Conservation (phyloP, 2,113 vertebrate genomes). For the Bagarius yarrelli region DNA sequence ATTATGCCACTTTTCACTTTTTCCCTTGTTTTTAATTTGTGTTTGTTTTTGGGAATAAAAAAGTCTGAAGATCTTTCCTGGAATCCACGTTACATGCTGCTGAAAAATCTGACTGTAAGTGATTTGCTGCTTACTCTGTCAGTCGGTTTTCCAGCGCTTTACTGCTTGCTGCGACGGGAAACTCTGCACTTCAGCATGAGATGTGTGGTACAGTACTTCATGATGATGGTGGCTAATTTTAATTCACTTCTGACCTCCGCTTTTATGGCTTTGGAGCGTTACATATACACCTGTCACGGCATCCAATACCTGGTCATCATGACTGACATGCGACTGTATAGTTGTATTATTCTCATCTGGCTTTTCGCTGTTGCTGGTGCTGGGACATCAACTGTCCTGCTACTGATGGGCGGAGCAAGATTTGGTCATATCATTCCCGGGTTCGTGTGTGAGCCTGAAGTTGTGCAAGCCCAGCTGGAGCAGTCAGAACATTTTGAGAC, state of each 20-base stretch:
- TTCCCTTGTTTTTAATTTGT: slow-evolving; percentile 10
- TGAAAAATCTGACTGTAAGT: slow-evolving; percentile 27
- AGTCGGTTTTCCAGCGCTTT: not conserved
- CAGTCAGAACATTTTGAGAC: not conserved
- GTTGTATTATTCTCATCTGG: slow-evolving; percentile 14
- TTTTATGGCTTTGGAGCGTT: slow-evolving; percentile 35
- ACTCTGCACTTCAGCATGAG: not conserved
- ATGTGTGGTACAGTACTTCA: slow-evolving; percentile 24
- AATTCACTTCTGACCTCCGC: slow-evolving; percentile 20
- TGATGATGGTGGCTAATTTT: not conserved
- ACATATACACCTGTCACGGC: slow-evolving; percentile 20
- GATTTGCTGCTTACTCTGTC: slow-evolving; percentile 22
- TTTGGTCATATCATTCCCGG: not conserved
- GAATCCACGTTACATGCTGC: slow-evolving; percentile 29
- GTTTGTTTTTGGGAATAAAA: slow-evolving; percentile 10
- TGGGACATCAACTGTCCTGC: not conserved
- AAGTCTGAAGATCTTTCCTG: slow-evolving; percentile 27
- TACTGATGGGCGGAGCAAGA: not conserved
- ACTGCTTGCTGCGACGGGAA: not conserved
- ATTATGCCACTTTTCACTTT: not conserved
- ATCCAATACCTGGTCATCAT: slow-evolving; percentile 25
- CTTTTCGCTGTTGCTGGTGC: not conserved
- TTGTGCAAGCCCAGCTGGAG: slow-evolving; percentile 16
- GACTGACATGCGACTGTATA: not conserved
- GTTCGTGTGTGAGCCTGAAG: slow-evolving; percentile 36